phyloP scores from a whole-genome alignment of 2,888 invertebrate species.

The Exephanes ischioxanthus region DNA sequence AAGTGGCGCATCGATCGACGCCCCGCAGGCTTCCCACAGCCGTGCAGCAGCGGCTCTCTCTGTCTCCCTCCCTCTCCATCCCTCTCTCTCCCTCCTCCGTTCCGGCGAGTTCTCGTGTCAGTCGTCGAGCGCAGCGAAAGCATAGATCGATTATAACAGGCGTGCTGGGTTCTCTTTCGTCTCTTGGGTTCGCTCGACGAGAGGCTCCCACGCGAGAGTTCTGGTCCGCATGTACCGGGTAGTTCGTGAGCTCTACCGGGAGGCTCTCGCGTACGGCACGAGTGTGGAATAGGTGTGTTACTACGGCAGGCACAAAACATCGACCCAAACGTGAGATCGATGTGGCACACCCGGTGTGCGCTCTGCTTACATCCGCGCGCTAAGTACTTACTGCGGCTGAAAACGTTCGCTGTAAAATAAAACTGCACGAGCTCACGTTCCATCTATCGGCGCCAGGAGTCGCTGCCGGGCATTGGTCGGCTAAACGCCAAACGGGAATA shows the following conservation, averaged over 20 bases:
- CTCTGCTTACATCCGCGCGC: conserved; percentile 42
- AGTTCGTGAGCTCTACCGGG: not conserved
- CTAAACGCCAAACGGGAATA: conserved; percentile 40
- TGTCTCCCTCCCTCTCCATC: not conserved
- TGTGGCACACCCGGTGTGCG: conserved; percentile 48
- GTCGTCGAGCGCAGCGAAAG: conserved; percentile 44
- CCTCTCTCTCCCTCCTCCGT: not conserved
- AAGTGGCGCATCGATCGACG: conserved; percentile 43
- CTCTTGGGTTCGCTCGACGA: conserved; percentile 41
- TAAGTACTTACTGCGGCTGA: conserved; percentile 56
- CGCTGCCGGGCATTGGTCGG: conserved; percentile 8
- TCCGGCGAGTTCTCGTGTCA: conserved; percentile 40
- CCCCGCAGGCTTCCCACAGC: conserved; percentile 4
- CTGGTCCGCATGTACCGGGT: not conserved
- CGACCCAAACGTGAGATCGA: conserved; percentile 64
- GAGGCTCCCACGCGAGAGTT: conserved; percentile 48
- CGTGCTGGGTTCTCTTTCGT: conserved; percentile 27
- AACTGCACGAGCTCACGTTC: conserved; percentile 41
- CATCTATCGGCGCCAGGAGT: conserved; percentile 27
- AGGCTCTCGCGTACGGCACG: too few relatives aligned
- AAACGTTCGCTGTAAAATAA: conserved; percentile 53
- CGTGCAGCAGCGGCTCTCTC: not conserved
- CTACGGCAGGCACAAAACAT: conserved; percentile 39
- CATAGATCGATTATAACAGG: conserved; percentile 58
- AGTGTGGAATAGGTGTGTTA: not conserved